Evolutionary conservation across 2,888 invertebrate genomes (phyloP), one percentile per base, ranked within the genome.

Genomic region (Harpalus rufipes): DNA sequence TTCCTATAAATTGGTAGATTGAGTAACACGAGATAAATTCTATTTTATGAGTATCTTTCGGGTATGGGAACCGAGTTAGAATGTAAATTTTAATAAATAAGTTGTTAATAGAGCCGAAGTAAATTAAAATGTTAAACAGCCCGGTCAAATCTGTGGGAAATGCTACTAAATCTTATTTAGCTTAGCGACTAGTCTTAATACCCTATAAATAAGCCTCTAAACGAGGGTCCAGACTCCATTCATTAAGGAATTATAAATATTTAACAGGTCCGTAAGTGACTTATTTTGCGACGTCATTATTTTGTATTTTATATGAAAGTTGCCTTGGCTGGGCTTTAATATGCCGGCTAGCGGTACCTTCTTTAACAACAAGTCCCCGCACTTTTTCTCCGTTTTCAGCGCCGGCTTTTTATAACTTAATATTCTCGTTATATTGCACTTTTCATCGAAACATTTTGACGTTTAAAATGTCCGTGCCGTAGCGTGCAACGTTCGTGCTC

Each of bases 211-310:
- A 65, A 81, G 21, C 61, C 44, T n/a, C 81, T 65, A 81, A 81
- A 81, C 81, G 81, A 81, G 81, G 81, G 81, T 65, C 44, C 63
- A 63, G 63, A 65, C 81, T 81, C 44, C 81, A 81, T 81, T 81
- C 84, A 84, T 84, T 84, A 79, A 63, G 25, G 79, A 79, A 82
- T 86, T 86, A 85, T 85, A 85, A 85, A 86, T 81, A 82, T 76
- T 79, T 83, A 79, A 85, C 82, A 85, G 85, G 80, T 85, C 85
- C 72, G 86, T 86, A 87, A 74, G 84, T 86, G 86, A 85, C 85
- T 85, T 86, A 86, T 87, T 87, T 86, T 86, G 87, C 87, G 86
- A 86, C 86, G 85, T 87, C 87, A 87, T 87, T 87, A 87, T 87
- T 87, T 85, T 87, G 87, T 87, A 87, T 87, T 87, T 87, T 82